Conservation (phyloP, 2,113 vertebrate species). For the Clarias gariepinus region DNA sequence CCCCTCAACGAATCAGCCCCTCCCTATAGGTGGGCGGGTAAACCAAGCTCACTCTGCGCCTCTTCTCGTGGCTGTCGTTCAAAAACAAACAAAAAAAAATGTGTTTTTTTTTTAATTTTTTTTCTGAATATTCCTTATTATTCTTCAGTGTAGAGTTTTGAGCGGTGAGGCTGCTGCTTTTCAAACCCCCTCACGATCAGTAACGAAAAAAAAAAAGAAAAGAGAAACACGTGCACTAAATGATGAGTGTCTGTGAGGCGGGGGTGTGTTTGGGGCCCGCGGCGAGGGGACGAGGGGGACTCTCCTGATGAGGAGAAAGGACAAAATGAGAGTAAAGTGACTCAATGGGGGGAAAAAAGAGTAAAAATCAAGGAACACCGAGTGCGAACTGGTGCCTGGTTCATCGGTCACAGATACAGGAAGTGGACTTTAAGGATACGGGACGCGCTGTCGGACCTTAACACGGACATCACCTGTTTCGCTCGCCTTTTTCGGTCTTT, state of each 20-base stretch:
- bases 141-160: conserved; percentile 45
- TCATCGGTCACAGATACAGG: conserved; percentile 34
- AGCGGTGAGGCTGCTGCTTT: conserved; percentile 58
- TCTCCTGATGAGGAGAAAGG: conserved; percentile 8
- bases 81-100: not conserved
- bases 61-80: conserved; percentile 43
- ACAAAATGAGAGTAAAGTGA: conserved; percentile 30
- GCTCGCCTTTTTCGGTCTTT: conserved; percentile 38
- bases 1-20: conserved; percentile 44
- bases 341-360: not conserved
- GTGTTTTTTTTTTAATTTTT: conserved; percentile 2
- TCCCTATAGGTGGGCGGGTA: conserved; percentile 2
- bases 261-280: conserved; percentile 13
- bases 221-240: conserved; percentile 58
- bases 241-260: conserved; percentile 52
- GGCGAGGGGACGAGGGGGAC: conserved; percentile 14
- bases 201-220: not conserved
- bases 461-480: conserved; percentile 45
- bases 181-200: conserved; percentile 24
- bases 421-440: conserved; percentile 37
- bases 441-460: conserved; percentile 33
- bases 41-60: conserved; percentile 34
- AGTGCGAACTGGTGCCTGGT: not conserved
- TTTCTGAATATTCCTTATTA: conserved; percentile 42
- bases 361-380: not conserved